Evolutionary conservation across 2,888 invertebrate genomes (phyloP), one percentile per base, ranked within the genome.

Genomic region (Nemapogon koenigi): DNA sequence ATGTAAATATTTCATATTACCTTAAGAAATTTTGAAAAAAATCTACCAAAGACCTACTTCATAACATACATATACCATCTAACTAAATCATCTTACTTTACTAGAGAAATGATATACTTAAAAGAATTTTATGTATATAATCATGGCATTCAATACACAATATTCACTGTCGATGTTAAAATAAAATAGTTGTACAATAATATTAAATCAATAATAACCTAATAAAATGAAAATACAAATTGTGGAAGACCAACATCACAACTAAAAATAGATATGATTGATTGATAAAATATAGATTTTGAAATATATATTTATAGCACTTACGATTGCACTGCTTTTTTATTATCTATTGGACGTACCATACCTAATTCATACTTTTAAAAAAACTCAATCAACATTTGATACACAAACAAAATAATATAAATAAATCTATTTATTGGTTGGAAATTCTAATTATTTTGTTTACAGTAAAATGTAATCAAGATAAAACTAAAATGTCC

Each of bases 171-270:
- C 18, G 13, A 49, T 48, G 49, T 49, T 50, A 52, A 41, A 55
- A 43, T 56, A 59, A 39, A 61, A 58, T 58, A 57, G 62, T 26
- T 64, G 54, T 66, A 67, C 67, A 67, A 47, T 48, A 52, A 59
- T 41, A 49, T 39, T 54, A 57, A 59, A 62, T 58, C 53, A 31
- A 15, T 31, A 31, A 33, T 33, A 32, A 17, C 11, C 11, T 14
- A 59, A 61, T 60, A 60, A 62, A 59, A 64, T 53, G 55, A 61
- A 60, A 58, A 58, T 56, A 50, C 65, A 64, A 69, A 57, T 61
- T 53, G 54, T 78, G 78, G 78, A 78, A 78, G 78, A 76, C 78
- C 57, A 65, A 75, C 67, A 76, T 78, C 78, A 78, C 76, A 76
- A 76, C 70, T 70, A 68, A n/a, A 76, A 76, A 75, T 67, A 66